phyloP scores from a whole-genome alignment of 2,888 invertebrate genomes.

The Apodemia hepburni region DNA sequence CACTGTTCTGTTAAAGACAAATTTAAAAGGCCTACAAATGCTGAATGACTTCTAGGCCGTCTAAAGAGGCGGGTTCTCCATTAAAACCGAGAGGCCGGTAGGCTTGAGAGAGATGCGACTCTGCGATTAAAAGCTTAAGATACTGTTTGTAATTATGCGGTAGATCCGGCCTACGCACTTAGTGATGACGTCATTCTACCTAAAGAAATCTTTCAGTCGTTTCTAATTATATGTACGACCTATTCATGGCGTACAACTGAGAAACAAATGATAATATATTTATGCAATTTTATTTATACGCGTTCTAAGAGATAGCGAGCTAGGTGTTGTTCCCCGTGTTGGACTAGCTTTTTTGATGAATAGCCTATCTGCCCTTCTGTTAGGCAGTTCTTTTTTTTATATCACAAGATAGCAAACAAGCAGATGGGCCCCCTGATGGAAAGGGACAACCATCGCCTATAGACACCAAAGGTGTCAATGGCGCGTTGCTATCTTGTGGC shows the following conservation, averaged over 20 bases:
- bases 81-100: slow-evolving; percentile 41
- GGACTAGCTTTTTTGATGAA: too few species aligned
- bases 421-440: too few species aligned
- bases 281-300: too few species aligned
- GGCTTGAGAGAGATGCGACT: slow-evolving; percentile 39
- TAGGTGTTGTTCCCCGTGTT: too few species aligned
- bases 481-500: too few species aligned
- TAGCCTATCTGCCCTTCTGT: too few species aligned
- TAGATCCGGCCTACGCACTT: slow-evolving; percentile 29
- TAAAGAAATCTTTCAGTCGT: slow-evolving; percentile 17
- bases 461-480: too few species aligned
- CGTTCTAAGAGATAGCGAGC: too few species aligned
- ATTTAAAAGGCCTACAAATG: slow-evolving; percentile 42
- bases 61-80: slow-evolving; percentile 47
- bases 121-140: slow-evolving; percentile 48
- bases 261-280: background rate
- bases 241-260: slow-evolving; percentile 9
- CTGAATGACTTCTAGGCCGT: slow-evolving; percentile 39
- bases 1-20: slow-evolving; percentile 37
- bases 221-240: slow-evolving; percentile 10
- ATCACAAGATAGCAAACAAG: too few species aligned
- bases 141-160: slow-evolving; percentile 38
- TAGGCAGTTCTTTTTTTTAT: too few species aligned
- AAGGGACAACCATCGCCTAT: too few species aligned
- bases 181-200: slow-evolving; percentile 17